Evolutionary conservation across 1,140 invertebrate genomes (phyloP), one percentile per base, ranked within the genome.

Genomic region (Andrena cerasifolii): DNA sequence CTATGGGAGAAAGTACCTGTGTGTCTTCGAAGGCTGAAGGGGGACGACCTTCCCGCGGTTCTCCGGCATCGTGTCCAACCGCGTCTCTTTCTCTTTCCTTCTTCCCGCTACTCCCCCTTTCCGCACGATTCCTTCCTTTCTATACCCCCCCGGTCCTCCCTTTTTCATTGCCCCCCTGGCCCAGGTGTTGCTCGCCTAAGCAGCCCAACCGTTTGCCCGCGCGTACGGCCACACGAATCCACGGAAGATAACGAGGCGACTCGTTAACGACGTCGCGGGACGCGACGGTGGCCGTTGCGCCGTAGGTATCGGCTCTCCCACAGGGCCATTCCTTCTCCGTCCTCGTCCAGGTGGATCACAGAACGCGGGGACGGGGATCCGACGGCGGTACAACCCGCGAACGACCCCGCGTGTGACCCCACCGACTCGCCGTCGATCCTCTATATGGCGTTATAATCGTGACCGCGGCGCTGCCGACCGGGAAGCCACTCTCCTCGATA

Each of bases 1-100:
- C 84, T 86, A 77, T 79, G 75, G 73, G 85, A 86, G 84, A 87
- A 84, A 84, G 82, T 87, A 76, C 82, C 78, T 86, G 77, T 86
- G 63, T 79, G 72, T 83, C 78, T 83, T 83, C 53, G 80, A 75
- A 65, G 77, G 79, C 76, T 70, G 68, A 68, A 81, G 74, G 53
- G 70, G 82, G 70, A 84, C 83, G 83, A 85, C 82, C 83, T 84
- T 84, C 82, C 78, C 83, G 82, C 79, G 79, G 66, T 85, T 85
- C 84, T 79, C 71, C 63, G 58, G 71, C 82, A 61, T 83, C 80
- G 63, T 83, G 84, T 85, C 80, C 73, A 80, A 56, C 70, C 33
- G 66, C 76, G 78, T 84, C 76, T 84, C 76, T 84, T 66, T 80
- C 81, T 84, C 81, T 84, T 45, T 73, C 74, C 73, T 81, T 66